Base-by-base conservation (phyloP, 2,113 vertebrate species). In the Triplophysa rosa region DNA sequence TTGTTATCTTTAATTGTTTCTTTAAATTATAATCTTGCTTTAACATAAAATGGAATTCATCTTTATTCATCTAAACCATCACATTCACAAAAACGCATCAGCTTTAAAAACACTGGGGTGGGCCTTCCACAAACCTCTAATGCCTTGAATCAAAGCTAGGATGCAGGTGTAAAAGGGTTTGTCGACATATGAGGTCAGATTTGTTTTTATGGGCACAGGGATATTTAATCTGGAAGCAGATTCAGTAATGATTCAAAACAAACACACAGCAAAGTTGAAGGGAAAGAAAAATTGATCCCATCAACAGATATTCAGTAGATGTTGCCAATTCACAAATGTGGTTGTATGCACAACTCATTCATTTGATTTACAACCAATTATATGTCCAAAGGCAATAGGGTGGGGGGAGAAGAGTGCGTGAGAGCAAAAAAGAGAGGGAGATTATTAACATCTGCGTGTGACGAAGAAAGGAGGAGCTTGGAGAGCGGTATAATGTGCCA, bases 381-480 rank as follows among this genome's bases (percentile, higher is more conserved):
- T 23, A 21, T 56, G 21, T 33, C 29, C 17, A 79, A 56, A 26
- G 61, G 29, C 33, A 77, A 67, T 6, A 19, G 65, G 14, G 54
- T 58, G 24, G 52, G 69, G 64, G 58, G 24, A 47, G 67, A 26
- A 13, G 26, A 2, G 67, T 54, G 45, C 8, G 49, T 54, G 54
- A 9, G 14, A 26, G 47, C n/a, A 47, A 16, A 26, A 54, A 77
- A 63, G 70, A 79, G 71, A 74, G 70, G 82, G 64, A 77, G 87
- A 86, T 80, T 67, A 75, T 83, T 83, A 83, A 83, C 84, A 83
- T 75, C 69, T 45, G 54, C 63, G 79, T 83, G 86, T 83, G 91
- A 91, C 88, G 77, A 78, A 82, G 79, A 84, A 86, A 87, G 86
- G 74, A 68, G 70, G 11, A 67, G 90, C 40, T 86, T 91, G 88